phyloP scores from a whole-genome alignment of 2,888 invertebrate genomes.

The Thymelicus sylvestris region DNA sequence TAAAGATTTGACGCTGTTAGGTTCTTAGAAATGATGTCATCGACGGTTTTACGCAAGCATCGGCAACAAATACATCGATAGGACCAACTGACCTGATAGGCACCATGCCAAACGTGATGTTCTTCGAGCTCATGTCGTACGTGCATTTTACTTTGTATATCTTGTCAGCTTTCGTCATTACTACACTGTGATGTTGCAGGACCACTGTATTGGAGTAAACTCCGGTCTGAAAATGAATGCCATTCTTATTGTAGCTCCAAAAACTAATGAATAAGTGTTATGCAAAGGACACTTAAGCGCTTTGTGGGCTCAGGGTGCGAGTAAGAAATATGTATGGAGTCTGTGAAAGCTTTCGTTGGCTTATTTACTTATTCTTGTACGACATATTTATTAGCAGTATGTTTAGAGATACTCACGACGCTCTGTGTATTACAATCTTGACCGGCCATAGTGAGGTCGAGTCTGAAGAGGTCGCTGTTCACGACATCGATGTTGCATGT shows the following conservation, averaged over 20 bases:
- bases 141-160: constrained; percentile 98
- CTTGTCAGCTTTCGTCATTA: constrained; percentile 98
- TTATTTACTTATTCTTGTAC: too few species aligned
- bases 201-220: constrained; percentile 97
- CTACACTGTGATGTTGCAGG: constrained; percentile 97
- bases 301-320: too few species aligned
- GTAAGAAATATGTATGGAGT: too few species aligned
- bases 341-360: too few species aligned
- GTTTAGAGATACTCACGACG: constrained; percentile 87
- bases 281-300: too few species aligned
- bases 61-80: constrained; percentile 18
- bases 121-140: constrained; percentile 98
- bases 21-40: constrained; percentile 24
- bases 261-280: too few species aligned
- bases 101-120: constrained; percentile 98
- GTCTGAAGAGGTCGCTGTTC: constrained; percentile 95
- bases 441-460: constrained; percentile 96
- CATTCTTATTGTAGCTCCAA: too few species aligned
- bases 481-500: constrained; percentile 97
- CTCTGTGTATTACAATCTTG: constrained; percentile 98
- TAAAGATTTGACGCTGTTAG: constrained; percentile 10
- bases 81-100: constrained; percentile 90
- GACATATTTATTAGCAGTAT: neutral
- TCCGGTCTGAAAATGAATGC: constrained; percentile 88
- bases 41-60: constrained; percentile 8